Evolutionary conservation across 2,797 vertebrate genomes (phyloP), one percentile per base, ranked within the genome.

Genomic region (Hozukius guyotensis): DNA sequence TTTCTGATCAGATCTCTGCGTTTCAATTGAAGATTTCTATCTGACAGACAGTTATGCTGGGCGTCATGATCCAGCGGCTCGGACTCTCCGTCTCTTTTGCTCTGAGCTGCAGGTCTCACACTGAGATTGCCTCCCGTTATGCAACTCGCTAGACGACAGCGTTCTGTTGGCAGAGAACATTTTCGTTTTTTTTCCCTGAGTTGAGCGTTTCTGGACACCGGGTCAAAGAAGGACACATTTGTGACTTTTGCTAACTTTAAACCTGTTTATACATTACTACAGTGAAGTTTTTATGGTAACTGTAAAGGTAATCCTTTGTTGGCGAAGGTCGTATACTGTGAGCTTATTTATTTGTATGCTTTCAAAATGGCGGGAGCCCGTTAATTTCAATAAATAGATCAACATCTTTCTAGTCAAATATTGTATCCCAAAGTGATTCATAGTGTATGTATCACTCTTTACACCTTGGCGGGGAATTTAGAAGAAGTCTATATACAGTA

Each of bases 121-220:
- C 70, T 63, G 72, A 85, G 75, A 87, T 82, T 72, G 67, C 38
- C 67, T 78, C 75, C 70, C 68, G 70, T 87, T 84, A 85, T 68
- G 74, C 61, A 86, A 88, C 74, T 55, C 3, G 9, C 59, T 36
- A 74, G 83, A 80, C 22, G 22, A 74, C 83, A 82, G 62, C 10
- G 2, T 64, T 87, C 55, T 78, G 75, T 57, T 82, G 75, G 75
- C 79, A 83, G 67, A 25, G 31, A 76, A 42, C 25, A 7, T 36
- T 78, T 83, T 71, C 34, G 8, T 22, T 3, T 14, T 34, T 31
- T 66, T 20, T 70, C 42, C 31, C 8, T 69, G 53, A 60, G 73
- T 18, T 29, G 34, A 69, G 70, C 24, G 22, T 79, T 61, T 84
- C 56, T 61, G 53, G 29, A 13, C 27, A 4, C 14, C 9, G 53